These are phyloP conservation scores for Nansenia antarctica DNA, from an alignment of 2,113 vertebrate species.

Conservation along the genomic window DNA sequence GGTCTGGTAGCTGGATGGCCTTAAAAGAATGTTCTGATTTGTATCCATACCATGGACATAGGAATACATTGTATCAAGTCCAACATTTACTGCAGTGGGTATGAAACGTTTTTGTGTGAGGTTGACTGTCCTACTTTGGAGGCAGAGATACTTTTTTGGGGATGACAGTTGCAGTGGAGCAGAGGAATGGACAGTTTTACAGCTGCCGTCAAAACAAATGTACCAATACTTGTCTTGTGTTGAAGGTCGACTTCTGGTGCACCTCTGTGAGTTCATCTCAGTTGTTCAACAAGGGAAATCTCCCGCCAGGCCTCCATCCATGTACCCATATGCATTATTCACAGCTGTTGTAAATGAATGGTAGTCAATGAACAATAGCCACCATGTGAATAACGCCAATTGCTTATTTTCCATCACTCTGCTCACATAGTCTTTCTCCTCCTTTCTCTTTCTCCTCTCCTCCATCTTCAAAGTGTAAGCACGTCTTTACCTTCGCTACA, in stretches of 20 bases:
- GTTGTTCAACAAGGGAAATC: background rate
- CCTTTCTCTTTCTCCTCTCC: slow-evolving; percentile 20
- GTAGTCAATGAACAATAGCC: no score
- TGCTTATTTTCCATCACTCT: background rate
- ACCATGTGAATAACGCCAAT: no score
- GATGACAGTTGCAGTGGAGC: background rate
- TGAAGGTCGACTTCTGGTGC: background rate
- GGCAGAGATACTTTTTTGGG: background rate
- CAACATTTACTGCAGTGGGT: background rate
- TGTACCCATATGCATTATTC: no score
- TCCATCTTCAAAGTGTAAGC: slow-evolving; percentile 26
- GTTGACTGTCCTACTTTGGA: no score
- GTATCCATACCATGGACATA: no score
- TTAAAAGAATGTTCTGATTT: no score
- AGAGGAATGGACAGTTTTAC: background rate
- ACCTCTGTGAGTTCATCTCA: no score
- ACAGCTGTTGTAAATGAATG: no score
- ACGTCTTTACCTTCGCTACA: slow-evolving; percentile 25
- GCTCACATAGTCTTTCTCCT: no score
- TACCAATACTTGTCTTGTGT: background rate
- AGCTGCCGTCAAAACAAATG: background rate
- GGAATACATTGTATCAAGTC: background rate
- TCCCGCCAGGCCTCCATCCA: background rate
- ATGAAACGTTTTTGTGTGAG: background rate
- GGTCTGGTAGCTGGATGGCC: background rate